Conservation (phyloP, 2,113 vertebrate genomes). For the Ahaetulla prasina region DNA sequence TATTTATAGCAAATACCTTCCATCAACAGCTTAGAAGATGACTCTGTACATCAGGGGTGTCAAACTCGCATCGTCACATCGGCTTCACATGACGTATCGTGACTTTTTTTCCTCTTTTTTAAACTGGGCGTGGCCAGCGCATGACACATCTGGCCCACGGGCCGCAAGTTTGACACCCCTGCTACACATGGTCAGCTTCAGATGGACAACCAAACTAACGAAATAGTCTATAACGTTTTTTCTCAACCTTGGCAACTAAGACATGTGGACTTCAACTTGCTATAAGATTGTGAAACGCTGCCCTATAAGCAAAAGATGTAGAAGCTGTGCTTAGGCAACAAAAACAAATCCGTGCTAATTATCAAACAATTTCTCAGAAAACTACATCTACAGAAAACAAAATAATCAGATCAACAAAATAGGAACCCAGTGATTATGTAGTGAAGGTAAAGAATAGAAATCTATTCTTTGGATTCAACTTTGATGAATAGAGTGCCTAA, state of each 20-base stretch:
- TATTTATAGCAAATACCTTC: not conserved
- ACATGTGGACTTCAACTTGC: too few species aligned
- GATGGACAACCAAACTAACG: not conserved
- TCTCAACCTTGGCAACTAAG: too few species aligned
- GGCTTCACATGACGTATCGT: too few species aligned
- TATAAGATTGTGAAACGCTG: too few species aligned
- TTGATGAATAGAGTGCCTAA: not conserved
- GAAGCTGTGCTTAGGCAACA: not conserved
- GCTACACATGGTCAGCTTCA: not conserved
- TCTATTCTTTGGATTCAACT: not conserved
- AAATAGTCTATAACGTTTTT: not conserved
- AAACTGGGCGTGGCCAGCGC: too few species aligned
- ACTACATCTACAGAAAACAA: not conserved
- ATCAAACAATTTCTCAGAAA: not conserved
- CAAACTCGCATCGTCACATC: too few species aligned
- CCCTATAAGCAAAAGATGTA: not conserved
- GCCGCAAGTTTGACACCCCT: too few species aligned
- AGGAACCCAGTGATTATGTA: not conserved
- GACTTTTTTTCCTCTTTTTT: too few species aligned
- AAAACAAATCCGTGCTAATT: not conserved
- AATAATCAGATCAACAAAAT: not conserved
- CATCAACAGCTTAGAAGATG: not conserved
- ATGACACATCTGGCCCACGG: too few species aligned
- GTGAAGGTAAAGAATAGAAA: not conserved
- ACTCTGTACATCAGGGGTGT: not conserved